Conservation (phyloP, 2,888 invertebrate genomes). For the Synergus laeviventris region DNA sequence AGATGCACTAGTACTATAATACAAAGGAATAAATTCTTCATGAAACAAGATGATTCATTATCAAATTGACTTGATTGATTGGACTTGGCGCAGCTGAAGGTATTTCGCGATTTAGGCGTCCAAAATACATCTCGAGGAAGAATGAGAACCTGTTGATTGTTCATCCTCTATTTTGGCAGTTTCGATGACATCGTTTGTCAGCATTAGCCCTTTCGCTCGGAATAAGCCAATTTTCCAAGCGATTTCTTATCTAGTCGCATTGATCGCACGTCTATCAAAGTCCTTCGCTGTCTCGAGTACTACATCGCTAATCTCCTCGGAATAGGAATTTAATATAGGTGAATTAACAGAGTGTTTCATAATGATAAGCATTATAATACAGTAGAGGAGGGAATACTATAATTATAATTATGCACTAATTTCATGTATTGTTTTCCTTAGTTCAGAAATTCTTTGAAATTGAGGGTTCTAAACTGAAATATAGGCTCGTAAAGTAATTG, state of each 20-base stretch:
- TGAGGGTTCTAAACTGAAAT: neutral
- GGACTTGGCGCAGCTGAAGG: neutral
- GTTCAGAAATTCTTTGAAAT: neutral
- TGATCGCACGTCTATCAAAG: slow-evolving; percentile 58
- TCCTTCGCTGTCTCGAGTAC: neutral
- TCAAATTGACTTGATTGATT: neutral
- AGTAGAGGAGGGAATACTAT: neutral
- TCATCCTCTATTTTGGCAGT: slow-evolving; percentile 57
- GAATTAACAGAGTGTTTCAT: neutral
- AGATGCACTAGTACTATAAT: neutral
- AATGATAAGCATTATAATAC: neutral
- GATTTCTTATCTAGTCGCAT: slow-evolving; percentile 70
- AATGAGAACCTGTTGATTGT: slow-evolving; percentile 49
- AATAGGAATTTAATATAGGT: neutral
- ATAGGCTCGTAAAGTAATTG: slow-evolving; percentile 64
- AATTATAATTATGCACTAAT: neutral
- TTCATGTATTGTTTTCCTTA: neutral
- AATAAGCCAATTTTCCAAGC: slow-evolving; percentile 74
- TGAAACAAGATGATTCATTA: neutral
- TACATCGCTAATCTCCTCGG: neutral
- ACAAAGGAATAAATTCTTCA: neutral
- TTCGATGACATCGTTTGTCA: slow-evolving; percentile 67
- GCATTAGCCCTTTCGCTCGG: slow-evolving; percentile 66
- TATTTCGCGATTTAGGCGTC: neutral
- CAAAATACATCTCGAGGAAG: slow-evolving; percentile 26